Base-by-base conservation (phyloP, 2,113 vertebrate species). In the Chrysemys picta region DNA sequence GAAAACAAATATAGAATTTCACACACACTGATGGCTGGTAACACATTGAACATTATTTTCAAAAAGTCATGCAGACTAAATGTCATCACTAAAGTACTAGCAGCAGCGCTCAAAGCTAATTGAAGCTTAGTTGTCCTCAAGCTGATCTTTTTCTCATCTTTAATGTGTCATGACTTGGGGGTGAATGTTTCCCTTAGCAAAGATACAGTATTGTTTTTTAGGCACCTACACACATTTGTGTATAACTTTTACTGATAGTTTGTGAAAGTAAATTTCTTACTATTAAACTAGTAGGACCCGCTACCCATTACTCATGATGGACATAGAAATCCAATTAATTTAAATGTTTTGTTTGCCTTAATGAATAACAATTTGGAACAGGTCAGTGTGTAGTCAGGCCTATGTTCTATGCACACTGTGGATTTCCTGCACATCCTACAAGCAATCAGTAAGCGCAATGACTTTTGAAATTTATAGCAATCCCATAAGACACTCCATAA, bases 11-110 rank as follows among this genome's bases (percentile, higher is more conserved):
- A 87, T 88, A 87, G 0, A 80, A 88, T 94, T 94, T 92, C 83
- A 91, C 65, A 75, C 83, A 95, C 8, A 83, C 56, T 88, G 45
- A 89, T 42, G 21, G 72, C 78, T 86, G 78, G 85, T 95, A 83
- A 93, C 92, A 92, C 91, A 75, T 85, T 80, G 85, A 94, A 95
- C 25, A 24, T 91, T 94, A 96, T 93, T 84, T n/a, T 93, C 22
- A n/a, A 89, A 94, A 94, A 91, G 82, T 79, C 79, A 79, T 50
- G 65, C 91, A 50, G 24, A 91, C n/a, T 45, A 47, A 45, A 45
- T 76, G 38, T 25, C 96, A 96, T 84, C 80, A 86, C 62, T 31
- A 22, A 96, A 93, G 84, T 49, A 54, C 86, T 93, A 45, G 72
- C 65, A 92, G 84, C 86, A 42, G 21, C 88, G 93, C 82, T 94